These are phyloP conservation scores for Distichodus sexfasciatus DNA, from an alignment of 2,797 vertebrate genomes.

Conservation along the genomic window DNA sequence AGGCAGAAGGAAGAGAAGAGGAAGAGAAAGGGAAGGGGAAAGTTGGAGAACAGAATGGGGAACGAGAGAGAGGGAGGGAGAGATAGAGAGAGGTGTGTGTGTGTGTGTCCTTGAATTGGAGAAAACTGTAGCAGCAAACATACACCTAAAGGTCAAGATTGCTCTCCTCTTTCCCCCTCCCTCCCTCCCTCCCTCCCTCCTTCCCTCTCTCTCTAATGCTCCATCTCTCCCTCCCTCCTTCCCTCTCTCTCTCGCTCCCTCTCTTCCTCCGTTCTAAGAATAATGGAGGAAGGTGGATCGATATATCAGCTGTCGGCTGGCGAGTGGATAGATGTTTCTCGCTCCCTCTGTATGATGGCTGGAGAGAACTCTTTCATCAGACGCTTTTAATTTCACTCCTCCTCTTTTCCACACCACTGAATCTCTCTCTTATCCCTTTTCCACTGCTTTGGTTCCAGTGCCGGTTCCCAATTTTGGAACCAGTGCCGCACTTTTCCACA, in stretches of 20 bases:
- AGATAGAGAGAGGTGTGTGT: conserved; percentile 46
- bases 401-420: conserved; percentile 43
- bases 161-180: not conserved
- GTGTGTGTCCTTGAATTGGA: conserved; percentile 47
- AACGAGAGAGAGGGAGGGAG: not conserved
- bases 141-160: conserved; percentile 47
- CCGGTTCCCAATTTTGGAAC: too few relatives aligned
- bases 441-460: not conserved
- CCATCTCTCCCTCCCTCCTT: conserved; percentile 61
- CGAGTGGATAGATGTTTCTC: conserved; percentile 51
- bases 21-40: not conserved
- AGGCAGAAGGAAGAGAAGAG: not conserved
- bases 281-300: conserved; percentile 64
- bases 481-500: too few relatives aligned
- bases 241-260: not conserved
- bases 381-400: conserved; percentile 66
- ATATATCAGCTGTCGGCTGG: conserved; percentile 73
- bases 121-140: conserved; percentile 63
- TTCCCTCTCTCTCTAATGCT: conserved; percentile 55
- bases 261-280: conserved; percentile 39
- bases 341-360: conserved; percentile 55
- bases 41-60: not conserved
- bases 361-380: conserved; percentile 71
- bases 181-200: not conserved
- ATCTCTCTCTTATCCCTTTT: not conserved